These are phyloP conservation scores for Drosophila mayaguana DNA, from an alignment of 2,888 invertebrate genomes.

Conservation along the genomic window DNA sequence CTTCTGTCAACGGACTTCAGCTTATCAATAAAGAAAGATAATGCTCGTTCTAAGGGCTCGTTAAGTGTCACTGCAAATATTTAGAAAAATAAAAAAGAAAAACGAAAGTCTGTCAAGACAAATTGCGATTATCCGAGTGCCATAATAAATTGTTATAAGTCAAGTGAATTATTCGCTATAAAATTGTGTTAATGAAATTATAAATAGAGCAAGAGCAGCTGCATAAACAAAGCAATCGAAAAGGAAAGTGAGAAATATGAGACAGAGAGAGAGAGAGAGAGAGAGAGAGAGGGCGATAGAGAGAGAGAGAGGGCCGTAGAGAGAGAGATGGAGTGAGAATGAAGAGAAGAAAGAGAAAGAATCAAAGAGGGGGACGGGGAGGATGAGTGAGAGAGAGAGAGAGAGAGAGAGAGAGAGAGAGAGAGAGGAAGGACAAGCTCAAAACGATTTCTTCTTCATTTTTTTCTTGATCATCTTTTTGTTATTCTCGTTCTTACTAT, in stretches of 20 bases:
- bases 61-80: slow-evolving; percentile 1
- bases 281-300: background rate
- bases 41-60: background rate
- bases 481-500: no score
- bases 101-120: slow-evolving; percentile 42
- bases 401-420: background rate
- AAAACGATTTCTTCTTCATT: no score
- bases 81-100: background rate
- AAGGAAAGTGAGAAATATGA: slow-evolving; percentile 30
- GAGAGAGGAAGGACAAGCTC: no score
- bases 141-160: background rate
- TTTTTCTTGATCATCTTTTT: no score
- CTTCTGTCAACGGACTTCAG: background rate
- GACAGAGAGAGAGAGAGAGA: background rate
- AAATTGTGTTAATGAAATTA: slow-evolving; percentile 66
- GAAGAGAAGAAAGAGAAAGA: no score
- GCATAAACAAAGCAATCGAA: slow-evolving; percentile 45
- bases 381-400: no score
- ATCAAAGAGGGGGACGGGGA: no score
- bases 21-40: slow-evolving; percentile 23
- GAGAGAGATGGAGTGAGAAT: background rate
- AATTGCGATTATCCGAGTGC: slow-evolving; percentile 9
- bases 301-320: background rate
- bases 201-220: slow-evolving; percentile 75
- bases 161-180: slow-evolving; percentile 8